Base-by-base conservation (phyloP, 2,797 vertebrate genomes). In the Anguilla megastoma region DNA sequence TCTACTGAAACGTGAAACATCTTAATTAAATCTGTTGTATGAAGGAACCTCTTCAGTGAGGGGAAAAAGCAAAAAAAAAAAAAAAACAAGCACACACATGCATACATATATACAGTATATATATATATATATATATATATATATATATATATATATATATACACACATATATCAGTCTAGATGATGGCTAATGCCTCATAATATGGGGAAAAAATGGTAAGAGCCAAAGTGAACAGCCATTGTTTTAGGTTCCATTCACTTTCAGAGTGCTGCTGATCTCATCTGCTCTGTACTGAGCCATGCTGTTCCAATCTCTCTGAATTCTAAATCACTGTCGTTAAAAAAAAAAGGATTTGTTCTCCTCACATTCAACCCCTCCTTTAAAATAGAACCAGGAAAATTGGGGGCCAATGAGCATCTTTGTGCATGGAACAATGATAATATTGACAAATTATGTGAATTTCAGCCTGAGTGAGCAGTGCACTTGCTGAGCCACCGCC, bases 171-270 rank as follows among this genome's bases (percentile, higher is more conserved):
- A 96, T 95, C 95, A 96, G 14, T 95, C 93, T 92, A 90, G 76
- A 91, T 89, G 90, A 92, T 91, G 87, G 92, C 93, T 91, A 91
- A 92, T 30, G 89, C 89, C 92, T 94, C 92, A 96, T 95, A 96
- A 96, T 93, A 95, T 91, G 24, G 63, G 63, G 9, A 91, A 89
- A 87, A 90, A 91, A 90, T 95, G 92, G 94, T 94, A 94, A 94
- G 94, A 95, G 95, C 94, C 88, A 92, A 94, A 93, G 93, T 90
- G 89, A 92, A 87, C 92, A 95, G 93, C 91, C 95, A 93, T 96
- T 96, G 93, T 95, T 94, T 94, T 94, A 95, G 94, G 94, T 94
- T 92, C 94, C 90, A 96, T 96, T 96, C 95, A 94, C 95, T 93
- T 95, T 95, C 91, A 84, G 93, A 96, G 95, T 95, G 95, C 91